Evolutionary conservation across 2,113 vertebrate genomes (phyloP).

Genomic region (Otocyon megalotis): DNA sequence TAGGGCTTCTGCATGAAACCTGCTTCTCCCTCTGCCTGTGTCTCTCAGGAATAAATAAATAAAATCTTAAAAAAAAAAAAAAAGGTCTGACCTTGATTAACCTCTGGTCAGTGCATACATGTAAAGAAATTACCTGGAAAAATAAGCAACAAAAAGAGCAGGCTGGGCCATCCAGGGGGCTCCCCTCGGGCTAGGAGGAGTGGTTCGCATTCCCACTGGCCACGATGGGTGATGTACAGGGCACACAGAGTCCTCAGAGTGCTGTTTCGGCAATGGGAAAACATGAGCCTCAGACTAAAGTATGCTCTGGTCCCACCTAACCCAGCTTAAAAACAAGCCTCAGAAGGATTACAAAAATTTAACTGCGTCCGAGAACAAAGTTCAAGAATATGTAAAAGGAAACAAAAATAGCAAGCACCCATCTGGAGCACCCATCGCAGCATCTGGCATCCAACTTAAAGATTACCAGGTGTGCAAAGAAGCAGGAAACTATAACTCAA

Average conservation of each 20-base stretch:
- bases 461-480: not conserved
- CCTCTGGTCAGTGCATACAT: not conserved
- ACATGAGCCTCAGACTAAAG: not conserved
- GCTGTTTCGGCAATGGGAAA: not conserved
- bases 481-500: not conserved
- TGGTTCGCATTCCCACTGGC: not conserved
- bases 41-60: too few relatives aligned
- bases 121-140: not conserved
- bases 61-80: too few relatives aligned
- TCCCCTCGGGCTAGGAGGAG: not conserved
- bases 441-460: not conserved
- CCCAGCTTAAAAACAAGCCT: not conserved
- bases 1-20: too few relatives aligned
- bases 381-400: not conserved
- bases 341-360: not conserved
- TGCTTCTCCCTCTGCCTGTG: too few relatives aligned
- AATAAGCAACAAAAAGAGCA: not conserved
- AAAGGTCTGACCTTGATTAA: not conserved
- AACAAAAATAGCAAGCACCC: conserved; percentile 22
- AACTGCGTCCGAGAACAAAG: not conserved
- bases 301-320: not conserved
- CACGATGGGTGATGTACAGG: not conserved
- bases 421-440: not conserved
- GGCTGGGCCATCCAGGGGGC: not conserved
- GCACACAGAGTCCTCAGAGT: not conserved